Base-by-base conservation (phyloP, 2,113 vertebrate genomes). In the Calyptomena viridis region DNA sequence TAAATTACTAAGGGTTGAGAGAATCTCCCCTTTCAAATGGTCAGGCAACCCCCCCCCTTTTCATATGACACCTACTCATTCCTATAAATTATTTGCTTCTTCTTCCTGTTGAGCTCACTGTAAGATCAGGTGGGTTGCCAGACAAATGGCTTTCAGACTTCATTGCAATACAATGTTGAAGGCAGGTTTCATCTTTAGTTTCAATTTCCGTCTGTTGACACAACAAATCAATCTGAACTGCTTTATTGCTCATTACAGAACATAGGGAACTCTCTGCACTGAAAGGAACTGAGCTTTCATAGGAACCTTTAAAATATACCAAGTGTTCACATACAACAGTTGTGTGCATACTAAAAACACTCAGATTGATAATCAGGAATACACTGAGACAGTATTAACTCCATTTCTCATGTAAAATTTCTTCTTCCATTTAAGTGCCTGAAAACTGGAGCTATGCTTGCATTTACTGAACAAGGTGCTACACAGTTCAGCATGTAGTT, bases 351-450 rank as follows among this genome's bases (percentile, higher is more conserved):
- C 66, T 87, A 75, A 81, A 93, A 90, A 78, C 66, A 56, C 14
- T 74, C 46, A 44, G 30, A 23, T 28, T 86, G 56, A 78, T 94
- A 83, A 92, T 40, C 66, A 87, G 44, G 53, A 85, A 13, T 59
- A 68, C 14, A 11, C 49, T 11, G 47, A 63, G 80, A 81, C 92
- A 94, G 84, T 81, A 84, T 31, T 7, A 86, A 86, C 78, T 84
- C 69, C 12, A 63, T 90, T 92, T 87, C 69, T 95, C 66, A 75
- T 46, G n/a, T 60, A 82, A 89, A 85, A 94, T 82, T 78, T 75
- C 47, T 85, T 77, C 64, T 81, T 69, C 78, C 11, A 14, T 76
- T 85, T 73, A 91, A 92, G 53, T 59, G 55, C 50, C 49, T 75
- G 76, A 67, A 95, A 87, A 94, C 82, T 59, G 47, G 27, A 78